Evolutionary conservation across 2,797 vertebrate genomes (phyloP).

Genomic region (Onychomys torridus): DNA sequence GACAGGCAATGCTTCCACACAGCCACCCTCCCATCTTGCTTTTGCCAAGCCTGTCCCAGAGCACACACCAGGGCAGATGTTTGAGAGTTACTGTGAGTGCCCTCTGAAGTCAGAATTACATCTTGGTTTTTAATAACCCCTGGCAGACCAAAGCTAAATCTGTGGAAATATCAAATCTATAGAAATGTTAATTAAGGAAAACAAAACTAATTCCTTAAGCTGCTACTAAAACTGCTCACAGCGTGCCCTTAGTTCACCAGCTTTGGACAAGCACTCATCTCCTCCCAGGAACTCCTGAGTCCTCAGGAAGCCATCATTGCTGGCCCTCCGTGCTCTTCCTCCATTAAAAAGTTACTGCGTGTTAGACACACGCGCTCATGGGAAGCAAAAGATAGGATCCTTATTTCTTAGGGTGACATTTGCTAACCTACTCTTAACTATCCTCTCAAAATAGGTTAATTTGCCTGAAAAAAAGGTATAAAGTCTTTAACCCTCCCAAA

Average conservation of each 20-base stretch:
- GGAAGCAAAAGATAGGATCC: background rate
- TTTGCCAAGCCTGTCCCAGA: background rate
- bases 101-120: background rate
- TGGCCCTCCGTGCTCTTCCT: background rate
- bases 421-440: conserved; percentile 21
- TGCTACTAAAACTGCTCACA: background rate
- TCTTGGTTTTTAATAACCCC: background rate
- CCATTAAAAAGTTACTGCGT: background rate
- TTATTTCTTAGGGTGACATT: background rate
- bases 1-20: background rate
- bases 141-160: background rate
- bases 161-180: background rate
- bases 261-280: background rate
- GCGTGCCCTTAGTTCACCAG: background rate
- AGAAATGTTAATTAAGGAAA: background rate
- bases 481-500: background rate
- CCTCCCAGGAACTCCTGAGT: background rate
- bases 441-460: conserved; percentile 23
- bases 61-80: background rate
- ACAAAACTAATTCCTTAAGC: background rate
- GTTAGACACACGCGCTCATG: background rate
- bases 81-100: background rate
- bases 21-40: background rate
- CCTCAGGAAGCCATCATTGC: background rate
- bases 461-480: background rate